Percentiles rank a stretch among this genome's conserved stretches.
Evolutionary conservation across 2,797 vertebrate genomes (phyloP).

Genomic region (Lepilemur septentrionalis): DNA sequence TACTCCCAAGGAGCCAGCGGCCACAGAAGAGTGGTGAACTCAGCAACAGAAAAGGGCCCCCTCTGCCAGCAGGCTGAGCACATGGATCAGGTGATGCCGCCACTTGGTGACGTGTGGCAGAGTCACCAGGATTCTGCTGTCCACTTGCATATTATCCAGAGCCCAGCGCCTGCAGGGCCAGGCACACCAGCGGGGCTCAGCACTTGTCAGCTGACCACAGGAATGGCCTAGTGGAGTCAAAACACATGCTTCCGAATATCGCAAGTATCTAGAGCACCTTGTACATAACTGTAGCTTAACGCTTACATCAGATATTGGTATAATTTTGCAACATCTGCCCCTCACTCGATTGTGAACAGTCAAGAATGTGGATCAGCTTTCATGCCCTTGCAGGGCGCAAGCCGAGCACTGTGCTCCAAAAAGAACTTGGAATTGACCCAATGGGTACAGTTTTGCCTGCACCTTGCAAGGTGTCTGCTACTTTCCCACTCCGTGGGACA

Average conservation of each 20-base stretch:
- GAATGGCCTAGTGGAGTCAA: not conserved
- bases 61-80: not conserved
- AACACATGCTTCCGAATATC: not conserved
- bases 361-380: not conserved
- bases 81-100: not conserved
- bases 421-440: not conserved
- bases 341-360: not conserved
- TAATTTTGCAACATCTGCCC: not conserved
- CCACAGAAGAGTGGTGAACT: not conserved
- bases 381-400: not conserved
- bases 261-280: not conserved
- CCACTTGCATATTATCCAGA: not conserved
- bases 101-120: fast-evolving
- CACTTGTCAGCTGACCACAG: not conserved
- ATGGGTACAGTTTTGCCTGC: not conserved
- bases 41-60: not conserved
- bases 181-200: not conserved
- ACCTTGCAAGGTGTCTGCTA: not conserved
- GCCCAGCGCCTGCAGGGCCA: not conserved
- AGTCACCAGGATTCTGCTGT: not conserved
- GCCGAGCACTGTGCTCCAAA: not conserved
- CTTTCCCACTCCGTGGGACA: not conserved
- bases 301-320: too few relatives aligned
- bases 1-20: not conserved
- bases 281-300: not conserved